phyloP scores from a whole-genome alignment of 1,140 invertebrate species.

The Drosophila parvula region DNA sequence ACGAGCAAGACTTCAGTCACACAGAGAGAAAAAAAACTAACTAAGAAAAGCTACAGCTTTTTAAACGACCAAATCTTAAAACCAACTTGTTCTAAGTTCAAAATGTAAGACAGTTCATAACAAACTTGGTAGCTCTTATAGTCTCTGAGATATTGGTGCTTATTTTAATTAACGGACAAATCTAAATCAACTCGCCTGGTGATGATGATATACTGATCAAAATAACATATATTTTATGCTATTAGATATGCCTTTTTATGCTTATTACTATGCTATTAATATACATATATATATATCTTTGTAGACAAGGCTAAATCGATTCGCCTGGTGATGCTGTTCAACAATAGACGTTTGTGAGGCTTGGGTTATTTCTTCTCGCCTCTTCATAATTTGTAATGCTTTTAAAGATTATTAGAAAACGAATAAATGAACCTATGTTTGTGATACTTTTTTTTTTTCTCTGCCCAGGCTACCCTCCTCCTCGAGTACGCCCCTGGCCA shows the following conservation, averaged over 20 bases:
- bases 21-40: background rate
- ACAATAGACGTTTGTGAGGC: too few relatives aligned
- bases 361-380: too few relatives aligned
- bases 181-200: too few relatives aligned
- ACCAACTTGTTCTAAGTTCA: too few relatives aligned
- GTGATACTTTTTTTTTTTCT: background rate
- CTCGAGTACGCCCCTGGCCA: constrained; percentile 1
- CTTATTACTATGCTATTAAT: background rate
- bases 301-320: too few relatives aligned
- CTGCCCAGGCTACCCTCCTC: background rate
- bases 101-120: background rate
- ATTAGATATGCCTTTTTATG: background rate
- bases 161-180: background rate
- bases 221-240: background rate
- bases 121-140: background rate
- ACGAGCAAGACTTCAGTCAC: constrained; percentile 26
- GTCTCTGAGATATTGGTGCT: background rate
- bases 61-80: background rate
- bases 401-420: background rate
- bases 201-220: too few relatives aligned
- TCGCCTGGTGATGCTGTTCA: too few relatives aligned
- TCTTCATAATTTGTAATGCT: too few relatives aligned
- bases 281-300: too few relatives aligned
- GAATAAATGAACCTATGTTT: background rate
- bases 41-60: too few relatives aligned